These are phyloP conservation scores for Cylloceria caligata DNA, from an alignment of 2,888 invertebrate genomes.

Conservation along the genomic window DNA sequence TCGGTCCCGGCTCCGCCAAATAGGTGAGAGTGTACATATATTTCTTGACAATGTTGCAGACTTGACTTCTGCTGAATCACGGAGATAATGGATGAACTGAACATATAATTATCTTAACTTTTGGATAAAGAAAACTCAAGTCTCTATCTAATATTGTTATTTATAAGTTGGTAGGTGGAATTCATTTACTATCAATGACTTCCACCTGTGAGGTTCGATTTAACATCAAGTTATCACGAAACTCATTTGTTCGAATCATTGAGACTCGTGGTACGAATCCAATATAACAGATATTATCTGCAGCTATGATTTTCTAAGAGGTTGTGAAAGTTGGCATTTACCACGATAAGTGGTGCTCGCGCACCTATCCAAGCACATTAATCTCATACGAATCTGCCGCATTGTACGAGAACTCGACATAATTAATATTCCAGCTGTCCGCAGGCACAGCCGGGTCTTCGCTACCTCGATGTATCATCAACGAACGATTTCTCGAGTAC, in stretches of 20 bases:
- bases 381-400: conserved; percentile 24
- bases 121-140: neutral
- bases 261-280: neutral
- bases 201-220: neutral
- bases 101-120: conserved; percentile 12
- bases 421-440: conserved; percentile 58
- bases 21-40: neutral
- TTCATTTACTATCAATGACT: conserved; percentile 20
- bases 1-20: no score
- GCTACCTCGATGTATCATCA: conserved; percentile 25
- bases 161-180: neutral
- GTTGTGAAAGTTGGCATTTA: conserved; percentile 23
- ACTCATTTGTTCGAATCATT: neutral
- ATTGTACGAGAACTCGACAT: conserved; percentile 30
- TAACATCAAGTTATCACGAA: conserved; percentile 12
- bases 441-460: neutral
- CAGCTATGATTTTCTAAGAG: conserved; percentile 14
- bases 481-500: conserved; percentile 32
- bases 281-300: neutral
- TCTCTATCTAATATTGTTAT: neutral
- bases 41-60: neutral
- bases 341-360: neutral
- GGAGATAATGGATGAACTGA: neutral
- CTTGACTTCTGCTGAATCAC: conserved; percentile 3
- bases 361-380: conserved; percentile 36